These are phyloP conservation scores for Lacanobia wlatinum DNA, from an alignment of 2,888 invertebrate genomes.

Conservation along the genomic window DNA sequence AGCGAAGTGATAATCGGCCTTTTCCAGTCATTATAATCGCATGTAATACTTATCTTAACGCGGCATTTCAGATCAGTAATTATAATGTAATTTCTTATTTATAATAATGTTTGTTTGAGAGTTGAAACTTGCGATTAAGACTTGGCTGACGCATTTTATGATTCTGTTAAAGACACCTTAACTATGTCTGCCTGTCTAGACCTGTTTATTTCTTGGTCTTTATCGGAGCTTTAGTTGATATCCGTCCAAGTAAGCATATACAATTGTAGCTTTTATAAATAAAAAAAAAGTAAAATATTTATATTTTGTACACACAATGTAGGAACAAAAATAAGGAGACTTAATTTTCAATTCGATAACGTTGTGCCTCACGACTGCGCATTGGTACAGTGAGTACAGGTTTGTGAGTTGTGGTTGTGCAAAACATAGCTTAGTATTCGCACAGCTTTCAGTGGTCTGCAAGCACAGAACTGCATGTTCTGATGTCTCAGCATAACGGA, in stretches of 20 bases:
- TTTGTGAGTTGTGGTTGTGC: too few relatives aligned
- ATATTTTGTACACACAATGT: too few relatives aligned
- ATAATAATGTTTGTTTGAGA: conserved; percentile 45
- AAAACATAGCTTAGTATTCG: not conserved
- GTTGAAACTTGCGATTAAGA: conserved; percentile 35
- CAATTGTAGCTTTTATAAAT: not conserved
- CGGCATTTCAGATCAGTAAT: conserved; percentile 58
- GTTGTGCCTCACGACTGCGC: too few relatives aligned
- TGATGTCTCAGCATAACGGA: conserved; percentile 58
- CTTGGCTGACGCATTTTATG: conserved; percentile 18
- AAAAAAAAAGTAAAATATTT: too few relatives aligned
- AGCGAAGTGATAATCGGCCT: conserved; percentile 48
- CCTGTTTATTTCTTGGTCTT: conserved; percentile 14
- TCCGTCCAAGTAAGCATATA: not conserved
- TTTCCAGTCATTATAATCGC: conserved; percentile 46
- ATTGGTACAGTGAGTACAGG: too few relatives aligned
- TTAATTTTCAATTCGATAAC: too few relatives aligned
- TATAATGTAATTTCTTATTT: conserved; percentile 54
- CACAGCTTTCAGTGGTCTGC: conserved; percentile 26
- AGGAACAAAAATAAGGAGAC: too few relatives aligned
- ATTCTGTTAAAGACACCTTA: conserved; percentile 34
- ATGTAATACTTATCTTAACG: conserved; percentile 53
- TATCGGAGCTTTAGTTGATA: not conserved
- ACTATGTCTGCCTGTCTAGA: not conserved
- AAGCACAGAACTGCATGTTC: conserved; percentile 21